These are phyloP conservation scores for Halictus ligatus DNA, from an alignment of 2,888 invertebrate genomes.

Conservation along the genomic window DNA sequence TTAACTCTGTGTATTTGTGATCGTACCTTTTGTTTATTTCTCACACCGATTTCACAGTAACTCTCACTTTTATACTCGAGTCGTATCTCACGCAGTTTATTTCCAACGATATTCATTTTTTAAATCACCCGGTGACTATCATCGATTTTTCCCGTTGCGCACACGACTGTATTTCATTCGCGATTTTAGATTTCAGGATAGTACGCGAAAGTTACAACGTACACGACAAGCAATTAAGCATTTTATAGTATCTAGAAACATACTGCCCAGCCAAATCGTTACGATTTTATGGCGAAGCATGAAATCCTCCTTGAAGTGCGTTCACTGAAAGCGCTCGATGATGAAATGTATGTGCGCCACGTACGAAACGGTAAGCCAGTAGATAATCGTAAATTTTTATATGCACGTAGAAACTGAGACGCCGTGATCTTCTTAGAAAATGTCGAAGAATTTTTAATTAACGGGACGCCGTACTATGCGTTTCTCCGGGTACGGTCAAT, in stretches of 20 bases:
- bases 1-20: no score
- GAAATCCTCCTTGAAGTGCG: slow-evolving; percentile 18
- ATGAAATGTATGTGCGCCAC: slow-evolving; percentile 14
- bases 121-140: not conserved
- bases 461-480: not conserved
- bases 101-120: not conserved
- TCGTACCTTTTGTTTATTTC: not conserved
- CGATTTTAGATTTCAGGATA: not conserved
- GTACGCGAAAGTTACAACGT: not conserved
- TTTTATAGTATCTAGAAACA: slow-evolving; percentile 14
- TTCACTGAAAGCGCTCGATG: slow-evolving; percentile 14
- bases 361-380: not conserved
- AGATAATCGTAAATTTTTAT: slow-evolving; percentile 15
- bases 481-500: no score
- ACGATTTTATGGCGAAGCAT: slow-evolving; percentile 35
- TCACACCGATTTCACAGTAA: not conserved
- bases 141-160: not conserved
- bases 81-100: not conserved
- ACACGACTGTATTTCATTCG: not conserved
- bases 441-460: not conserved
- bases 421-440: not conserved
- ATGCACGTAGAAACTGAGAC: slow-evolving; percentile 3
- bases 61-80: not conserved
- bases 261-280: slow-evolving; percentile 23
- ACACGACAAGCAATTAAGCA: not conserved